phyloP scores from a whole-genome alignment of 2,888 invertebrate genomes.

The Orthosia incerta region DNA sequence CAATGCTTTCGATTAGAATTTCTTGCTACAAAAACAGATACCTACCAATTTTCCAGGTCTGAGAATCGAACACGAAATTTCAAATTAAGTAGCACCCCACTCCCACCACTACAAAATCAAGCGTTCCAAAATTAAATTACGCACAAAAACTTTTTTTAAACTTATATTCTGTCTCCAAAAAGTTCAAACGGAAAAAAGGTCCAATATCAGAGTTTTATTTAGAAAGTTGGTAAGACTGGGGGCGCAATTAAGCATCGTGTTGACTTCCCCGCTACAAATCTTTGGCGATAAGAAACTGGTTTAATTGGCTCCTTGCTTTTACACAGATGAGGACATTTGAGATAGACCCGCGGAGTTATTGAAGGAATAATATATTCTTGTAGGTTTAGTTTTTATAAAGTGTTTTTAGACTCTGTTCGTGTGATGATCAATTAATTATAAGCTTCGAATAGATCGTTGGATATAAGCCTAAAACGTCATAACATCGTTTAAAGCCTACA shows the following conservation, averaged over 20 bases:
- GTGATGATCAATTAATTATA: no score
- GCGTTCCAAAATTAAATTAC: conserved; percentile 37
- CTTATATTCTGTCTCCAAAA: conserved; percentile 31
- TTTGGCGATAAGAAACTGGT: conserved; percentile 63
- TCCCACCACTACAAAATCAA: conserved; percentile 17
- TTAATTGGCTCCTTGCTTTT: conserved; percentile 71
- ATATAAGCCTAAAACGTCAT: no score
- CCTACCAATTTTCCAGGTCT: conserved; percentile 13
- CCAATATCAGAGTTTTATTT: conserved; percentile 59
- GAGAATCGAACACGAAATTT: conserved; percentile 23
- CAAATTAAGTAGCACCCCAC: background rate
- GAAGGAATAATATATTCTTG: conserved; percentile 25
- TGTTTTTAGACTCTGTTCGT: background rate
- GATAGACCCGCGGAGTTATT: conserved; percentile 29
- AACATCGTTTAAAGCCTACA: no score
- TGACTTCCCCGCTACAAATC: conserved; percentile 65
- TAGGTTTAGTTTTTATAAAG: background rate
- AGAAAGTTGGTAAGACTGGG: conserved; percentile 52
- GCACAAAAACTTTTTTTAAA: conserved; percentile 18
- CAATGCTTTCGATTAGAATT: conserved; percentile 1
- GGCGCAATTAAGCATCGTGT: conserved; percentile 60
- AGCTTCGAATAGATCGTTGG: no score
- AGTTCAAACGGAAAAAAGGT: conserved; percentile 42
- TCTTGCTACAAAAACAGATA: conserved; percentile 16
- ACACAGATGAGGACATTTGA: conserved; percentile 60